Conservation (phyloP, 2,888 invertebrate species). For the Chymomyza amoena region DNA sequence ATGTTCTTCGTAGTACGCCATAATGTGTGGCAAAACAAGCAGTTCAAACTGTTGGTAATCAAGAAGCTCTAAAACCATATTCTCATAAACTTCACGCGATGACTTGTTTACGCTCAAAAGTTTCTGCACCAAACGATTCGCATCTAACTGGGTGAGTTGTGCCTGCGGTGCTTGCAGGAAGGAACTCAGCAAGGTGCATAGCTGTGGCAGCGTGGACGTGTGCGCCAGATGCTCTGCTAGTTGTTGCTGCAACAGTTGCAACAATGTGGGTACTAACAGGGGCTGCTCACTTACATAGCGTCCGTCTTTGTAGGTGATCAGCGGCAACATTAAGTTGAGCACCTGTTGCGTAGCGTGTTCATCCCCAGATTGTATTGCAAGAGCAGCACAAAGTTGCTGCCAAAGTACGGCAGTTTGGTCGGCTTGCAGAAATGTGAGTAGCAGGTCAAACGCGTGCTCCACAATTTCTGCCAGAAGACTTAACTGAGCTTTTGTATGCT, state of each 20-base stretch:
- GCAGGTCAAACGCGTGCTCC: conserved; percentile 82
- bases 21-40: conserved; percentile 84
- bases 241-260: conserved; percentile 56
- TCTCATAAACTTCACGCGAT: conserved; percentile 81
- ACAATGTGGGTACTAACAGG: conserved; percentile 81
- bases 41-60: conserved; percentile 86
- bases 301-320: conserved; percentile 83
- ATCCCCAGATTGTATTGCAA: background rate
- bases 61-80: conserved; percentile 84
- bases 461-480: conserved; percentile 81
- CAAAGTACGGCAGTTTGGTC: conserved; percentile 85
- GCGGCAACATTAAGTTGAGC: conserved; percentile 80
- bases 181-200: conserved; percentile 80
- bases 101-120: conserved; percentile 80
- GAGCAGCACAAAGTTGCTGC: conserved; percentile 79
- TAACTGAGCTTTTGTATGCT: conserved; percentile 43
- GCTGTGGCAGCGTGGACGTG: conserved; percentile 13
- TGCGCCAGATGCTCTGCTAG: conserved; percentile 16
- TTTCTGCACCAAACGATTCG: conserved; percentile 84
- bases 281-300: conserved; percentile 82
- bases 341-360: conserved; percentile 4
- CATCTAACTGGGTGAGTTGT: conserved; percentile 86
- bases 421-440: conserved; percentile 82
- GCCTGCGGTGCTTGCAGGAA: conserved; percentile 82
- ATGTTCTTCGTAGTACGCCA: conserved; percentile 81